Percentiles rank a stretch among this genome's conserved stretches.
Conservation (phyloP, 1,140 invertebrate species). For the Reticulitermes speratus region DNA sequence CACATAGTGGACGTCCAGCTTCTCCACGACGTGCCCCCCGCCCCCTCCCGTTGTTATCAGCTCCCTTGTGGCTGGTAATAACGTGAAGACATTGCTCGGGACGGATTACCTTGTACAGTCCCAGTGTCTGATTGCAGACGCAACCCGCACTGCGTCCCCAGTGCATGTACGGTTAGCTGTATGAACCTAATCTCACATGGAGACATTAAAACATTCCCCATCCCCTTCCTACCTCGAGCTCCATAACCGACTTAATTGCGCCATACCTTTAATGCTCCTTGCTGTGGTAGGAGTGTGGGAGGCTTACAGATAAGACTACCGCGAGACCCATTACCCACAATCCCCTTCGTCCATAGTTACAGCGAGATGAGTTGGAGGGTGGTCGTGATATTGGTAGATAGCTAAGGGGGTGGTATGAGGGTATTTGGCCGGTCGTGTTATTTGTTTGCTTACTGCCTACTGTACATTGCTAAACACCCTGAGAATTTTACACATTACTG, state of each 20-base stretch:
- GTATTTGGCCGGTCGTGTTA: neutral
- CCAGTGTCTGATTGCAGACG: neutral
- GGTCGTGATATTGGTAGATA: neutral
- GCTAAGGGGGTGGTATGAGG: neutral
- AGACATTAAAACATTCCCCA: conserved; percentile 18
- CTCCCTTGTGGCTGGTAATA: too few species aligned
- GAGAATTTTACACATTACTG: neutral
- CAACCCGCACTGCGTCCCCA: too few species aligned
- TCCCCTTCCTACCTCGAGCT: neutral
- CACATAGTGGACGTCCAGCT: too few species aligned
- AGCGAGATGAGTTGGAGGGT: conserved; percentile 24
- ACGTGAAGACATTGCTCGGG: too few species aligned
- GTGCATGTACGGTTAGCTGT: neutral
- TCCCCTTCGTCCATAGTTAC: conserved; percentile 2
- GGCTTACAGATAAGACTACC: conserved; percentile 8
- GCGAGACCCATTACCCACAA: conserved; percentile 26
- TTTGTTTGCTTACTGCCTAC: neutral
- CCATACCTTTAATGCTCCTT: conserved; percentile 29
- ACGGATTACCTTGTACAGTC: neutral
- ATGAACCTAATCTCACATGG: conserved; percentile 24
- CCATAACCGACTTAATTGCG: conserved; percentile 31
- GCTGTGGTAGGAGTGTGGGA: neutral
- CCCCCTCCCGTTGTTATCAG: neutral
- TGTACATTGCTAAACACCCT: neutral
- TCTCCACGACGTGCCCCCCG: neutral